Conservation (phyloP, 2,888 invertebrate species). For the Theretra japonica region DNA sequence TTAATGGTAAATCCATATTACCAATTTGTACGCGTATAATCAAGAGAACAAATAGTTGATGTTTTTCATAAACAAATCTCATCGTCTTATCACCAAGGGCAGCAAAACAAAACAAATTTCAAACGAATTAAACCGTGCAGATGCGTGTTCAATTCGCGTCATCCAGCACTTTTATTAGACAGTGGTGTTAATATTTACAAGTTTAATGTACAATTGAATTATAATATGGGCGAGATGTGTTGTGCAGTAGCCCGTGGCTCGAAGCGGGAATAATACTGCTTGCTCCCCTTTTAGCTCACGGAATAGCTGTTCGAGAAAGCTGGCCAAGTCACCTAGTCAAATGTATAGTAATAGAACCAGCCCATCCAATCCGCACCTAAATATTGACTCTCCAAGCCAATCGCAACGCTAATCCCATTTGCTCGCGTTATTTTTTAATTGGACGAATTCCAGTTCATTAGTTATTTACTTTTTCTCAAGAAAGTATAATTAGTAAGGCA, state of each 20-base stretch:
- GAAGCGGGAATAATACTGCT: slow-evolving; percentile 33
- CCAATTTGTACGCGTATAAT: too few species aligned
- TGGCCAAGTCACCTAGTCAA: slow-evolving; percentile 29
- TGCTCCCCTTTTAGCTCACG: slow-evolving; percentile 36
- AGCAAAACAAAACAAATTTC: not conserved
- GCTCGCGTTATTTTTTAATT: slow-evolving; percentile 21
- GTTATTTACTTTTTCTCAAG: slow-evolving; percentile 11
- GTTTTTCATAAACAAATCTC: not conserved
- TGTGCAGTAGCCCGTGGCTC: slow-evolving; percentile 12
- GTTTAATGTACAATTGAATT: not conserved
- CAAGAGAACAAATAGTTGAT: too few species aligned
- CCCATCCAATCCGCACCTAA: not conserved
- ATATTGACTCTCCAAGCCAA: not conserved
- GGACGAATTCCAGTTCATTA: slow-evolving; percentile 6
- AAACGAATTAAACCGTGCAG: slow-evolving; percentile 6
- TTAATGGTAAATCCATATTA: too few species aligned
- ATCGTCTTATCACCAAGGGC: not conserved
- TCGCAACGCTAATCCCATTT: not conserved
- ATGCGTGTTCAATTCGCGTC: not conserved
- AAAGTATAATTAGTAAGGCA: slow-evolving; percentile 43
- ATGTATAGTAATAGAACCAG: slow-evolving; percentile 16
- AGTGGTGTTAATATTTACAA: slow-evolving; percentile 12
- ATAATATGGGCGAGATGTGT: slow-evolving; percentile 4
- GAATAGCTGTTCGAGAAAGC: slow-evolving; percentile 44
- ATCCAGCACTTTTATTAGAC: not conserved